A percentile compares a stretch with the other conserved stretches of the same genome.
Conservation (phyloP, 92 coral and sea anemone species). For the Epizoanthus rinbou region DNA sequence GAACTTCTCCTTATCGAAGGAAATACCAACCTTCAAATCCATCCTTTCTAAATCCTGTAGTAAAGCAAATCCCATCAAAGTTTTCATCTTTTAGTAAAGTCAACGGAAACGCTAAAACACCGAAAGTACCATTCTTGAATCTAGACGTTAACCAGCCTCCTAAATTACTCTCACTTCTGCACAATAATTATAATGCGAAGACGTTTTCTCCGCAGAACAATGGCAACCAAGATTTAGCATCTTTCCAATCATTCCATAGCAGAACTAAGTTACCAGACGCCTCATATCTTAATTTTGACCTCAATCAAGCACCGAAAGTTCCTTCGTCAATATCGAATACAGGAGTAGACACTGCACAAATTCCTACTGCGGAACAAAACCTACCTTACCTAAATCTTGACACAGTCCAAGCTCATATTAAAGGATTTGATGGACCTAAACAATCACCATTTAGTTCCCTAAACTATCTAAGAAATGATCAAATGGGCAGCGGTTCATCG, state of each 20-base stretch:
- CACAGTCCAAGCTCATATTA: background rate
- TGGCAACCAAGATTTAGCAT: background rate
- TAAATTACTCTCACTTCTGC: background rate
- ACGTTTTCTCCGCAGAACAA: background rate
- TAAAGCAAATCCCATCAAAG: background rate
- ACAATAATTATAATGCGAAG: background rate
- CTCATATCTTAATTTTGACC: background rate
- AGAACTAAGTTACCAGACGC: background rate
- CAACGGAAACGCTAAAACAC: background rate
- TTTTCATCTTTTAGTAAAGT: background rate
- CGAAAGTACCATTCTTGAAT: slow-evolving; percentile 13
- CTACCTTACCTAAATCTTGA: background rate
- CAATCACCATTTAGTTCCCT: background rate
- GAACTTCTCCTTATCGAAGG: background rate
- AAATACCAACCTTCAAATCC: background rate
- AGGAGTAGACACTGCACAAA: background rate
- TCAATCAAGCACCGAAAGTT: background rate
- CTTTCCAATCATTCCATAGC: background rate
- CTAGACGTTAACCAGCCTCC: slow-evolving; percentile 5
- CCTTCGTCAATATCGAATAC: background rate
- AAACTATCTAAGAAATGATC: background rate
- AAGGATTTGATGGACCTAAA: background rate
- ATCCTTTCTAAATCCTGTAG: background rate
- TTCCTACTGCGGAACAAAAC: background rate
- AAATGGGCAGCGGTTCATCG: background rate